Conservation (phyloP, 2,888 invertebrate species). For the Endomychus coccineus region DNA sequence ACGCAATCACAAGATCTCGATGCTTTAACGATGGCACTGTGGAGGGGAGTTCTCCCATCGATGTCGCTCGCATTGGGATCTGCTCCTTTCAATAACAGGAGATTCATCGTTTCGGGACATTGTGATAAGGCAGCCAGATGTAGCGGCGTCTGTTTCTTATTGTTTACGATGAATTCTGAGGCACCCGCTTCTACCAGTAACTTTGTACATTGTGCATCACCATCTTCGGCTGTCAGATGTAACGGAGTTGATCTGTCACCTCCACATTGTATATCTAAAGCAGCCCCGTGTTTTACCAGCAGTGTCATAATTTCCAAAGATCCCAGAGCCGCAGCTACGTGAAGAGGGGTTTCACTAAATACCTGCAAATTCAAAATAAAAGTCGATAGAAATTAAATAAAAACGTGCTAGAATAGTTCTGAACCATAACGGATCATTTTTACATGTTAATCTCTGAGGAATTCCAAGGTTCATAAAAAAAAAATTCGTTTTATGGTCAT, state of each 20-base stretch:
- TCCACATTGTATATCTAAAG: conserved; percentile 65
- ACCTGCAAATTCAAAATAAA: too few species aligned
- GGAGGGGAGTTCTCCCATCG: conserved; percentile 71
- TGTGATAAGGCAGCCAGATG: conserved; percentile 79
- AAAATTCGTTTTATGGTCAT: too few species aligned
- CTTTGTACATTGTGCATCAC: conserved; percentile 68
- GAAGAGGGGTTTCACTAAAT: conserved; percentile 77
- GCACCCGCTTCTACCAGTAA: conserved; percentile 69
- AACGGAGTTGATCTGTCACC: conserved; percentile 68
- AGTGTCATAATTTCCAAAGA: conserved; percentile 62
- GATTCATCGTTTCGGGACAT: conserved; percentile 67
- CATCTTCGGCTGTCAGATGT: conserved; percentile 83
- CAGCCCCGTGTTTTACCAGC: conserved; percentile 70
- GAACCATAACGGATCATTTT: too few species aligned
- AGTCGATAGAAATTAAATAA: too few species aligned
- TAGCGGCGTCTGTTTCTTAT: conserved; percentile 71
- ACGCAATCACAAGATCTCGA: conserved; percentile 66
- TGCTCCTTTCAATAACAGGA: conserved; percentile 54
- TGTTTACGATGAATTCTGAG: conserved; percentile 65
- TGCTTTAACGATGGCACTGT: conserved; percentile 73
- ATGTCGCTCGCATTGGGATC: conserved; percentile 54
- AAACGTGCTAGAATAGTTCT: too few species aligned
- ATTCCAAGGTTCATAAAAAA: too few species aligned
- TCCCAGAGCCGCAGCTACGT: conserved; percentile 72
- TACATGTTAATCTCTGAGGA: too few species aligned